Base-by-base conservation (phyloP, 2,113 vertebrate species). In the Amblyopsis rosae region DNA sequence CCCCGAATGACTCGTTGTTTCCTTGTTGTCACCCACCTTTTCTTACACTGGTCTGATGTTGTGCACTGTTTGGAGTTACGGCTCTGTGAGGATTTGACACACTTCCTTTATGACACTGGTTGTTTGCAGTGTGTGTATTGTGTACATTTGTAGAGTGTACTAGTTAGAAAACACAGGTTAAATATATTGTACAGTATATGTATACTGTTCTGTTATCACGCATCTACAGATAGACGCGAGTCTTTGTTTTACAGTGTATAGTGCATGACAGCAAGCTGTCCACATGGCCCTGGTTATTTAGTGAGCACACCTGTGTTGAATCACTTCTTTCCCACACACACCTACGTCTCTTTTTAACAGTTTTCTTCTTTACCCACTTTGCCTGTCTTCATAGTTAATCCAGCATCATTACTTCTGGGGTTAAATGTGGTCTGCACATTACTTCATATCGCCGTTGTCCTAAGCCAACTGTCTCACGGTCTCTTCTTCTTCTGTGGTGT, bases 211-310 rank as follows among this genome's bases (percentile, higher is more conserved):
- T 41, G 35, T 41, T 41, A 41, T 41, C 7, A 5, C 7, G 7
- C 35, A 41, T 41, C 5, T 41, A 41, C 4, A 6, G 35, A 41
- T 6, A 41, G 5, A 41, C 7, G 35, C 6, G 35, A 41, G 35
- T 1, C 35, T 41, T 50, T 51, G 62, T 17, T 12, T 50, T 54
- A 17, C 61, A 19, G 61, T 72, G 60, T 70, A 46, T 33, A 3
- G 19, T 70, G 84, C 86, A 86, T 85, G 85, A 68, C 9, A 35
- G 33, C 41, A n/a, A 33, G 5, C 49, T 58, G 1, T 49, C 33
- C 16, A 13, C 53, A 53, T 62, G 48, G 26, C 12, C 13, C 26
- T 12, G 15, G 3, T 63, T 63, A 26, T 58, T 73, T 67, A 82
- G 12, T 64, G 56, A 60, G 63, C 68, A 74, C 63, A 64, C 56